Percentiles rank a stretch among this genome's conserved stretches.
phyloP scores from a whole-genome alignment of 2,888 invertebrate genomes.

The Cordilura impudica region DNA sequence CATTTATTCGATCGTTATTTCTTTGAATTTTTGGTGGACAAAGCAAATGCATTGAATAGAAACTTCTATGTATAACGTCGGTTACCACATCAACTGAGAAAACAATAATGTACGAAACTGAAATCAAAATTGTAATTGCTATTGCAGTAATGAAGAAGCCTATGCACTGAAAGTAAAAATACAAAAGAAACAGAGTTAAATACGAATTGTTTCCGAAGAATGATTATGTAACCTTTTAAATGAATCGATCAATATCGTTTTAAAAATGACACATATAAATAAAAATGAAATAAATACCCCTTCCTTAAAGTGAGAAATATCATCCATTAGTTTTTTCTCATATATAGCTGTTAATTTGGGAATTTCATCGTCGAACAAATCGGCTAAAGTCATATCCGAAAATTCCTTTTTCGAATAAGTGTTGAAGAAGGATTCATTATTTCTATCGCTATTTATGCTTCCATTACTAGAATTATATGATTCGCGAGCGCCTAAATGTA shows the following conservation, averaged over 20 bases:
- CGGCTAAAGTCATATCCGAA: neutral
- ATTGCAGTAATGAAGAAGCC: neutral
- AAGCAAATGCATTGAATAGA: neutral
- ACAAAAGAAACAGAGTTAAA: neutral
- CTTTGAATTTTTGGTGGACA: no score
- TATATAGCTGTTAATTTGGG: neutral
- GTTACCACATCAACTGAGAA: neutral
- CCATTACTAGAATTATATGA: neutral
- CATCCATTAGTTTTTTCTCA: neutral
- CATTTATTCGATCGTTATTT: no score
- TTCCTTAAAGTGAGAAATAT: neutral
- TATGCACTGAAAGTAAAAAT: neutral
- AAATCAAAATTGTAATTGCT: neutral
- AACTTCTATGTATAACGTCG: neutral
- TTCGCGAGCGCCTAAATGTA: neutral
- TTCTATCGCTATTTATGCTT: neutral
- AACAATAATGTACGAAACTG: neutral
- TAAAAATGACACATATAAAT: no score
- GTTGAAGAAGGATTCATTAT: no score
- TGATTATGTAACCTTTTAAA: no score
- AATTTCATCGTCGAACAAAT: constrained; percentile 24
- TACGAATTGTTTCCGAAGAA: no score
- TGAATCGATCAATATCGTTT: no score
- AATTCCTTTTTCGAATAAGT: neutral
- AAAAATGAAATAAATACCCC: neutral